These are phyloP conservation scores for Uria aalge DNA, from an alignment of 2,113 vertebrate species.

Conservation along the genomic window DNA sequence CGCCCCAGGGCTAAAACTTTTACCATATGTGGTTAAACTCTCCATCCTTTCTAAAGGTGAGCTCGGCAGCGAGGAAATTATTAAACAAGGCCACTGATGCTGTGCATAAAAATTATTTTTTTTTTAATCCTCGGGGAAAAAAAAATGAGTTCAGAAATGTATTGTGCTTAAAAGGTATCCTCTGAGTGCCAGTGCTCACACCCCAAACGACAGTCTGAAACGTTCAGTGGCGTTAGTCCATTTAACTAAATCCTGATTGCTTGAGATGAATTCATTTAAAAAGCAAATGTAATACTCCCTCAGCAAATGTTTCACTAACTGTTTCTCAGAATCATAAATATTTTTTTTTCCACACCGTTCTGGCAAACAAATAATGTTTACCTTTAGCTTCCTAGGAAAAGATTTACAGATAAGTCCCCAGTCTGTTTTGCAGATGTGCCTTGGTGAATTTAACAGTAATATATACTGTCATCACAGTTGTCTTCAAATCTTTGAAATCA, in stretches of 20 bases:
- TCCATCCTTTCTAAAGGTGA: constrained; percentile 33
- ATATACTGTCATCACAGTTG: constrained; percentile 43
- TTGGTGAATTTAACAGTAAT: constrained; percentile 54
- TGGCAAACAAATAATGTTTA: constrained; percentile 53
- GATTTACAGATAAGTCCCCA: constrained; percentile 53
- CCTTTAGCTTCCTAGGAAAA: constrained; percentile 49
- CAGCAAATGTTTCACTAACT: constrained; percentile 34
- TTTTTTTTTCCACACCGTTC: constrained; percentile 47
- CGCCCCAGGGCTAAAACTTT: constrained; percentile 30
- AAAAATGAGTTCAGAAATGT: constrained; percentile 40
- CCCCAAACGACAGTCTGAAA: constrained; percentile 19
- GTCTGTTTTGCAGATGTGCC: constrained; percentile 59
- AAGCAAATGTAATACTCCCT: constrained; percentile 54
- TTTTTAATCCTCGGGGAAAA: constrained; percentile 12
- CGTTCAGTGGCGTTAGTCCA: background rate
- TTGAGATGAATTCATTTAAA: constrained; percentile 47
- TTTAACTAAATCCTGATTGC: constrained; percentile 49
- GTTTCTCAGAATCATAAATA: constrained; percentile 36
- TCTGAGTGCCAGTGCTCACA: constrained; percentile 26
- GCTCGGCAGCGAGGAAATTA: background rate
- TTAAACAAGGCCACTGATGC: constrained; percentile 50
- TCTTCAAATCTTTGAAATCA: constrained; percentile 61
- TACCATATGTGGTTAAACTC: constrained; percentile 14
- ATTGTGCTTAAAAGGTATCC: constrained; percentile 42
- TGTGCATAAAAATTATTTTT: constrained; percentile 30